Evolutionary conservation across 2,888 invertebrate species (phyloP), one percentile per base, ranked within the genome.

Genomic region (Aporophyla lueneburgensis): DNA sequence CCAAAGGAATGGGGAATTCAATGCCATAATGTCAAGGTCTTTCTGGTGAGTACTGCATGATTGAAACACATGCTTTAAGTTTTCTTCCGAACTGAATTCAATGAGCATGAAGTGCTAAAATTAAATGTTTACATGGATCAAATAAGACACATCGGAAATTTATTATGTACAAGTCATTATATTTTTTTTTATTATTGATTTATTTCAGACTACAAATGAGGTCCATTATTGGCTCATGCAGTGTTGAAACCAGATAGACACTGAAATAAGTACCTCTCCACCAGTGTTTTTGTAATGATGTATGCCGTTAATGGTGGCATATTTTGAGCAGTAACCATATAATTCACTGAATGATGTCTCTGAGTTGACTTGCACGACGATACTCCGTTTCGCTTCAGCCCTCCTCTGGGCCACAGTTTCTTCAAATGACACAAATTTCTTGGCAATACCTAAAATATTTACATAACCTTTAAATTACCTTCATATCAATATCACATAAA

Each of bases 311-410:
- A 99, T 95, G 12, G 91, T 93, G 14, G 98, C 98, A 93, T 97
- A 97, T 85, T 97, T 95, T 46, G 96, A 97, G 92, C 98, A 98
- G 91, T 98, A 98, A 6, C 97, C 94, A 91, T 97, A 97, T 71
- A 98, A 94, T 93, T 98, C 98, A 66, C 92, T 93, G 88, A 97
- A 97, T 0, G 98, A 98, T 67, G 97, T 97, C 72, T 97, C 97
- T 0, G 98, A 98, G 88, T 97, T 97, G 2, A 98, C 98, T 95
- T 98, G 98, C 9, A 99, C 97, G 53, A 98, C 94, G 74, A 98
- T 95, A 93, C 98, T 98, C 78, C 97, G 97, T 70, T 94, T 94
- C 0, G 98, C 98, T 92, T 98, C 97, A 5, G 93, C 91, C 91
- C 97, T 97, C 85, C 98, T 97, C 43, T 94, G 93, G 58, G 95